These are phyloP conservation scores for Aphrophora alni DNA, from an alignment of 2,888 invertebrate genomes.

Conservation along the genomic window DNA sequence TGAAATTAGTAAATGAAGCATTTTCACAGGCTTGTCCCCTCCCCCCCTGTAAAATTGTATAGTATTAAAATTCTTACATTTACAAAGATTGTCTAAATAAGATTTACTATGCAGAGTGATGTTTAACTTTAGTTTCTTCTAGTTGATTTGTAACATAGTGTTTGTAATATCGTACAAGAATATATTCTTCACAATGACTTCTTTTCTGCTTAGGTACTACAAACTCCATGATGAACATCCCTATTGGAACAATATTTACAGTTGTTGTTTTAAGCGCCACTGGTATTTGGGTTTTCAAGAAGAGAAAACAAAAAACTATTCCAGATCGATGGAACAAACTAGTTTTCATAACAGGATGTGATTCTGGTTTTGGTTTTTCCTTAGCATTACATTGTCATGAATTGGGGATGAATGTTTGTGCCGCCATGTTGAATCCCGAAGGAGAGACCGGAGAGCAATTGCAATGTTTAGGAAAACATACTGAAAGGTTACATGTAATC, in stretches of 20 bases:
- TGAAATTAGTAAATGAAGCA: too few relatives aligned
- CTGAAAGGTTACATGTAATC: conserved; percentile 56
- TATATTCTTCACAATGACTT: too few relatives aligned
- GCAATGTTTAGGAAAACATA: conserved; percentile 49
- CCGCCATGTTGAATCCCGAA: conserved; percentile 70
- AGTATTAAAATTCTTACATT: too few relatives aligned
- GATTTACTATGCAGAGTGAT: too few relatives aligned
- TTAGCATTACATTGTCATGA: conserved; percentile 59
- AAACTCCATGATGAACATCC: background rate
- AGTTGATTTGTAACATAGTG: too few relatives aligned
- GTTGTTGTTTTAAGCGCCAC: conserved; percentile 1
- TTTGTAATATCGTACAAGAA: too few relatives aligned
- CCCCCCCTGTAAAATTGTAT: too few relatives aligned
- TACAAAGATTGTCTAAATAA: too few relatives aligned
- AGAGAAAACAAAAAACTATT: background rate
- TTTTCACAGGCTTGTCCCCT: too few relatives aligned
- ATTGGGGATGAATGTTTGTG: conserved; percentile 76
- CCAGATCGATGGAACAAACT: conserved; percentile 30
- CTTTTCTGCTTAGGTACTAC: too few relatives aligned
- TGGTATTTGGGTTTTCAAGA: background rate
- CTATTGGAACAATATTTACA: background rate
- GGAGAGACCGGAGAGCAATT: conserved; percentile 68
- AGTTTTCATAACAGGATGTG: conserved; percentile 79
- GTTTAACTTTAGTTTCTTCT: too few relatives aligned
- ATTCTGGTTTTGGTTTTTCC: conserved; percentile 82